Percentiles rank a stretch among this genome's conserved stretches.
phyloP scores from a whole-genome alignment of 1,140 invertebrate species.

The Aphaenogaster ashmeadi region DNA sequence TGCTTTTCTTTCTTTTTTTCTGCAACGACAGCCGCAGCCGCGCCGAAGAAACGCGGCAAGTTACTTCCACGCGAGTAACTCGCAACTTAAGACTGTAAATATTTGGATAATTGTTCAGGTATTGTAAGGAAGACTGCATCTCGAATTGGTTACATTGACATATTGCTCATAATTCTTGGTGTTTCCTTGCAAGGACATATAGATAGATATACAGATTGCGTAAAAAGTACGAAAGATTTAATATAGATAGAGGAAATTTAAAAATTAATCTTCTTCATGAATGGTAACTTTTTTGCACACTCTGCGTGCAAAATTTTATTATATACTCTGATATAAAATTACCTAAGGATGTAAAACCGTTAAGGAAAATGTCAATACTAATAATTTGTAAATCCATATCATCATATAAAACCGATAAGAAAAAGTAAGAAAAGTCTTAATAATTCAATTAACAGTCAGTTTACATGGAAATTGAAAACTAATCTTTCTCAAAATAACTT shows the following conservation, averaged over 20 bases:
- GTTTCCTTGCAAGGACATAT: background rate
- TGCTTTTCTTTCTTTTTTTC: too few species aligned
- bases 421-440: background rate
- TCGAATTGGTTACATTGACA: constrained; percentile 15
- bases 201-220: background rate
- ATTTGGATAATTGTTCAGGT: constrained; percentile 22
- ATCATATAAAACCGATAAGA: background rate
- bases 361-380: background rate
- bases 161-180: constrained; percentile 21
- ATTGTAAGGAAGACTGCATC: constrained; percentile 3
- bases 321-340: background rate
- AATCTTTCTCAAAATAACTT: background rate
- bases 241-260: background rate
- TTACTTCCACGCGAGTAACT: constrained; percentile 19
- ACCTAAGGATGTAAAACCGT: background rate
- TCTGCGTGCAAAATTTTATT: background rate
- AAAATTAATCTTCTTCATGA: background rate
- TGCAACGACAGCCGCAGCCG: background rate
- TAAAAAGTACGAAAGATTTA: background rate
- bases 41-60: constrained; percentile 4
- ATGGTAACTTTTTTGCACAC: background rate
- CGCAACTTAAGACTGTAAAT: constrained; percentile 15
- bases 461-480: background rate
- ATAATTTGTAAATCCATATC: constrained; percentile 3
- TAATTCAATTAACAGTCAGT: background rate